These are phyloP conservation scores for Hetaerina americana DNA, from an alignment of 1,140 invertebrate genomes.

Conservation along the genomic window DNA sequence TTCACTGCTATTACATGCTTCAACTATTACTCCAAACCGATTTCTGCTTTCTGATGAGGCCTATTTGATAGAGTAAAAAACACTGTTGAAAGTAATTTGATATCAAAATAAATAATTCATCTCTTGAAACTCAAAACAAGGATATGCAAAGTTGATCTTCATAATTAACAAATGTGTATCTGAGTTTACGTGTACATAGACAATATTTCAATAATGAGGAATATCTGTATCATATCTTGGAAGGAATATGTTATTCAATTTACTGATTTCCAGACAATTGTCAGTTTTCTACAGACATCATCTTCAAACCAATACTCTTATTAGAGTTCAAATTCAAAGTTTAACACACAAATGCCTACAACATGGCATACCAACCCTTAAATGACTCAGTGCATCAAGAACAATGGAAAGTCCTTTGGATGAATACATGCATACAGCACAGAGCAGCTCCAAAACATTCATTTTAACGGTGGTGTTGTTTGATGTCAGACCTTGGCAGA, in stretches of 20 bases:
- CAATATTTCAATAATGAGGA: too few species aligned
- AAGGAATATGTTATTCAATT: too few species aligned
- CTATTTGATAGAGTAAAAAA: not conserved
- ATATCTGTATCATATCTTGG: too few species aligned
- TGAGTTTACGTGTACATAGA: too few species aligned
- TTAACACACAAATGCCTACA: too few species aligned
- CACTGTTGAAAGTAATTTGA: not conserved
- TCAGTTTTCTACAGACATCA: too few species aligned
- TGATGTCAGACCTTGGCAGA: conserved; percentile 35
- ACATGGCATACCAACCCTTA: conserved; percentile 24
- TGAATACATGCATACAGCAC: conserved; percentile 37
- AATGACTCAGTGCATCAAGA: conserved; percentile 32
- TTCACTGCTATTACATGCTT: not conserved
- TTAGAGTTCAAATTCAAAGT: too few species aligned
- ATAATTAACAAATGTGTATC: too few species aligned
- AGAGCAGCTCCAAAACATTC: conserved; percentile 38
- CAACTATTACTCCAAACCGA: conserved; percentile 5
- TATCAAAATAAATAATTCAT: too few species aligned
- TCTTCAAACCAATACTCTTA: too few species aligned
- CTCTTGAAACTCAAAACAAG: too few species aligned
- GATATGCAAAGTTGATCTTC: not conserved
- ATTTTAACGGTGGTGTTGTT: conserved; percentile 37
- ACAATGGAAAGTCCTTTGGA: conserved; percentile 30
- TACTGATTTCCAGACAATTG: too few species aligned
- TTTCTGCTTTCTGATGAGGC: conserved; percentile 2